Evolutionary conservation across 2,888 invertebrate species (phyloP).

Genomic region (Melanchra persicariae): DNA sequence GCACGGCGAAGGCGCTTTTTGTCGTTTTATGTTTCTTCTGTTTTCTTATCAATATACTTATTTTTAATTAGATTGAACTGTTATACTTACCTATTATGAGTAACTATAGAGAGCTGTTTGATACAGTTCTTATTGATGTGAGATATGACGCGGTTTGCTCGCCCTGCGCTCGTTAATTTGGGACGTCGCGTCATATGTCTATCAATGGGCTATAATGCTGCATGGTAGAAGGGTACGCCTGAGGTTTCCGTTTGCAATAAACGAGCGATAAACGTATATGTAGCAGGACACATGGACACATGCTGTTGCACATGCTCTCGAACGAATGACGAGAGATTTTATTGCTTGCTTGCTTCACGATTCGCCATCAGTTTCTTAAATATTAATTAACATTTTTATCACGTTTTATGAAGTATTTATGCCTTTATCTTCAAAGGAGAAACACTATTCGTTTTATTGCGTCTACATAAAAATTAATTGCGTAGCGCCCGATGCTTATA

Average conservation of each 20-base stretch:
- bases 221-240: conserved; percentile 73
- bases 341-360: conserved; percentile 75
- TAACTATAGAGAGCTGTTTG: conserved; percentile 38
- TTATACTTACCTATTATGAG: conserved; percentile 70
- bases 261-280: conserved; percentile 77
- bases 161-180: conserved; percentile 74
- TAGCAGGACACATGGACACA: conserved; percentile 71
- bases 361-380: conserved; percentile 71
- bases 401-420: conserved; percentile 64
- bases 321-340: conserved; percentile 81
- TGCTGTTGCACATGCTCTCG: conserved; percentile 74
- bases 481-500: conserved; percentile 31
- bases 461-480: conserved; percentile 57
- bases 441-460: conserved; percentile 52
- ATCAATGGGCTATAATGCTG: conserved; percentile 80
- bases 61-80: conserved; percentile 81
- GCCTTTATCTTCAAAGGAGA: conserved; percentile 56
- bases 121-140: conserved; percentile 57
- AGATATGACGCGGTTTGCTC: conserved; percentile 49
- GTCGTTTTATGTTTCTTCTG: conserved; percentile 70
- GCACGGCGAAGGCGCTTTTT: conserved; percentile 69
- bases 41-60: conserved; percentile 78
- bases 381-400: conserved; percentile 64
- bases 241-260: conserved; percentile 88
- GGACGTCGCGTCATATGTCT: conserved; percentile 82